A percentile compares a stretch with the other conserved stretches of the same genome.
Evolutionary conservation across 1,140 invertebrate species (phyloP).

Genomic region (Tetramorium parvispinum): DNA sequence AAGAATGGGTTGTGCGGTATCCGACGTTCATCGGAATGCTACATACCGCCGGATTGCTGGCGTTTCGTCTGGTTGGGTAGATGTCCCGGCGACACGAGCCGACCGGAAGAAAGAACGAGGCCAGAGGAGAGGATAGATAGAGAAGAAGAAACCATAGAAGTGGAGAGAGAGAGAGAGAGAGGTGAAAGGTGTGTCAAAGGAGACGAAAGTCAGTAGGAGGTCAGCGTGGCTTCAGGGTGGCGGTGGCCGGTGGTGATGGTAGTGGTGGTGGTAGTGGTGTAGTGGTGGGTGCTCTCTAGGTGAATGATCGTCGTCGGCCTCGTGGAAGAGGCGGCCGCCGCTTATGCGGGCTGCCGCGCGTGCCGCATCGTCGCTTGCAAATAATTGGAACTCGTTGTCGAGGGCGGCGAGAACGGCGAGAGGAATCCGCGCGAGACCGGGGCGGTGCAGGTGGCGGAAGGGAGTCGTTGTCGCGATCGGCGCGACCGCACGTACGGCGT

Average conservation of each 20-base stretch:
- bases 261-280: conserved; percentile 60
- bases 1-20: conserved; percentile 39
- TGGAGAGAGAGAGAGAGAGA: conserved; percentile 22
- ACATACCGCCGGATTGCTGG: conserved; percentile 3
- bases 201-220: conserved; percentile 72
- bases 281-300: conserved; percentile 74
- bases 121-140: conserved; percentile 3
- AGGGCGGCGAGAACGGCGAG: conserved; percentile 51
- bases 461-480: conserved; percentile 16
- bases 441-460: conserved; percentile 22
- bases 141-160: conserved; percentile 10
- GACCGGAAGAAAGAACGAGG: conserved; percentile 22
- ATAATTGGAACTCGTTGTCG: conserved; percentile 56
- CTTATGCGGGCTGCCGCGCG: conserved; percentile 72
- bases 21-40: conserved; percentile 43
- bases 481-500: conserved; percentile 5
- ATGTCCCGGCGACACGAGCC: conserved; percentile 25
- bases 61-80: conserved; percentile 64
- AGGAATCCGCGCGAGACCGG: conserved; percentile 28
- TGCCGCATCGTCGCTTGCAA: conserved; percentile 67
- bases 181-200: conserved; percentile 61
- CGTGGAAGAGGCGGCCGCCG: conserved; percentile 73
- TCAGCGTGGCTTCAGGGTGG: conserved; percentile 73
- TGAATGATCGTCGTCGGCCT: conserved; percentile 75
- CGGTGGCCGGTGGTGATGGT: conserved; percentile 65